Conservation (phyloP, 2,888 invertebrate species). For the Andricus quercusramuli region DNA sequence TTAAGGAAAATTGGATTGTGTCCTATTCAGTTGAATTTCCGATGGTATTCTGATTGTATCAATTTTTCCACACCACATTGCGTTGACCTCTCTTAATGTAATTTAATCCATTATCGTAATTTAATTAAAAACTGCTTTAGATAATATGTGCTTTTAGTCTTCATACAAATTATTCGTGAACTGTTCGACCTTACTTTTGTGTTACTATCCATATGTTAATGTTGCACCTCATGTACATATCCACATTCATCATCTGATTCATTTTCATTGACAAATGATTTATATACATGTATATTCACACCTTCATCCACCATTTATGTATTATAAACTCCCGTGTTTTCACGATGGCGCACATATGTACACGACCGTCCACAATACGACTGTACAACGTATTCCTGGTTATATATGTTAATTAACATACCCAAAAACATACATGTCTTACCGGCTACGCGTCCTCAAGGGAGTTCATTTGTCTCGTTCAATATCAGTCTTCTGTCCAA, state of each 20-base stretch:
- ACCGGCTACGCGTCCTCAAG: conserved; percentile 29
- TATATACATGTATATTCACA: conserved; percentile 26
- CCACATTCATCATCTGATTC: conserved; percentile 44
- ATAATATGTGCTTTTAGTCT: conserved; percentile 29
- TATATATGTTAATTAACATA: conserved; percentile 34
- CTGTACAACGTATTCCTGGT: conserved; percentile 38
- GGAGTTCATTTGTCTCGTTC: not conserved
- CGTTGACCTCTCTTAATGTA: not conserved
- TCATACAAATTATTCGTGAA: conserved; percentile 4
- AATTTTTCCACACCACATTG: conserved; percentile 23
- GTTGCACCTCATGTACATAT: conserved; percentile 36
- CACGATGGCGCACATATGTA: conserved; percentile 33
- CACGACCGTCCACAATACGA: conserved; percentile 40
- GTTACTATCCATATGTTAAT: conserved; percentile 43
- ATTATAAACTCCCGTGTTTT: conserved; percentile 9
- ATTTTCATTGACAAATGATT: conserved; percentile 54
- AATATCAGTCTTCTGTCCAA: not conserved
- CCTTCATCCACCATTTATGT: conserved; percentile 21
- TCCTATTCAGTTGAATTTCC: not conserved
- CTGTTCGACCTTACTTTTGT: conserved; percentile 32
- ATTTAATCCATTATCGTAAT: not conserved
- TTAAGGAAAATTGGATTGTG: not conserved
- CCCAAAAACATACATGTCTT: not conserved
- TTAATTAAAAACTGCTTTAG: conserved; percentile 9
- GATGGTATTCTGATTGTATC: not conserved